These are phyloP conservation scores for Numenius phaeopus DNA, from an alignment of 2,797 vertebrate genomes.

Conservation along the genomic window DNA sequence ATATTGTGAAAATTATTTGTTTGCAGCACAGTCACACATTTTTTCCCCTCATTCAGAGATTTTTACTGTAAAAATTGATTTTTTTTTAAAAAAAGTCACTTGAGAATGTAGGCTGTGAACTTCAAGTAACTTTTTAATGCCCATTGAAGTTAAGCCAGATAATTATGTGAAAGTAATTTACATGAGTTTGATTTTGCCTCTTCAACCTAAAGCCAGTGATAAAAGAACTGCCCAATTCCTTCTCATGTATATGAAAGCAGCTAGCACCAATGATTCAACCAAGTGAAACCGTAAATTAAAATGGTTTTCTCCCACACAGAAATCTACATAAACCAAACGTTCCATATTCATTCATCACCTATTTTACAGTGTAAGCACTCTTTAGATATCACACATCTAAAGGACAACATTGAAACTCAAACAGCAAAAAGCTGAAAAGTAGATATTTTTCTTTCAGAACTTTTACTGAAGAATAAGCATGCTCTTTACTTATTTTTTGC, in stretches of 20 bases:
- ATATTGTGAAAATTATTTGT: not conserved
- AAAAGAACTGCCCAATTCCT: constrained; percentile 28
- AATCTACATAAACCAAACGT: constrained; percentile 28
- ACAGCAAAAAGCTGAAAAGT: not conserved
- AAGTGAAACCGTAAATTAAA: not conserved
- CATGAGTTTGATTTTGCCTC: constrained; percentile 9
- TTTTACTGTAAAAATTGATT: not conserved
- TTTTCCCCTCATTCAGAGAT: not conserved
- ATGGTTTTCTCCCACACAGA: constrained; percentile 32
- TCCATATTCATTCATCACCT: constrained; percentile 1
- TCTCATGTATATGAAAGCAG: not conserved
- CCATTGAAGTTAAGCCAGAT: not conserved
- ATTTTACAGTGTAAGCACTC: not conserved
- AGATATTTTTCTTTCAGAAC: not conserved
- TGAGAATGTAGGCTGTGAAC: not conserved
- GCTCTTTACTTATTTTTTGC: not conserved
- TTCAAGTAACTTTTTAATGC: not conserved
- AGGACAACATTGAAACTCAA: not conserved
- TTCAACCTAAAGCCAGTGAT: not conserved
- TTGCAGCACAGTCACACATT: not conserved
- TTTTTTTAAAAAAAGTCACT: not conserved
- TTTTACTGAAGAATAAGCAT: not conserved
- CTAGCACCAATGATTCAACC: not conserved
- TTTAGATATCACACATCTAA: not conserved
- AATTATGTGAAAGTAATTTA: not conserved